phyloP scores from a whole-genome alignment of 2,113 vertebrate genomes.

The Amia ocellicauda region DNA sequence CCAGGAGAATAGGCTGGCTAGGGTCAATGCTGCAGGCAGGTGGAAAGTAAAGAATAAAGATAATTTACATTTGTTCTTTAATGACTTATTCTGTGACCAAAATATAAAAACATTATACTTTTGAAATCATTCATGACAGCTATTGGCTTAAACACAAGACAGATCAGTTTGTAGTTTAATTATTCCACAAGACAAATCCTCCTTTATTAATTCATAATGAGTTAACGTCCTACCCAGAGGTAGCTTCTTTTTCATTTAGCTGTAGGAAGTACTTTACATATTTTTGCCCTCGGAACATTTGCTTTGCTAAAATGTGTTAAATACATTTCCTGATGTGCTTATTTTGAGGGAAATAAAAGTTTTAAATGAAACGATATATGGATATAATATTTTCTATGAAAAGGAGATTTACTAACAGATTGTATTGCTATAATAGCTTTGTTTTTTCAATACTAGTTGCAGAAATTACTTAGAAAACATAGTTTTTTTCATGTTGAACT shows the following conservation, averaged over 20 bases:
- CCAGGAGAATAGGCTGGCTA: conserved; percentile 36
- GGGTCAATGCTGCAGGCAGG: conserved; percentile 46
- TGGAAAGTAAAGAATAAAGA: conserved; percentile 17
- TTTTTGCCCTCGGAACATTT: neutral
- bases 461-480: no score
- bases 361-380: no score
- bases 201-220: conserved; percentile 35
- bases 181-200: conserved; percentile 43
- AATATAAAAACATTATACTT: conserved; percentile 55
- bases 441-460: no score
- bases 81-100: conserved; percentile 62
- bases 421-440: no score
- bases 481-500: no score
- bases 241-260: conserved; percentile 9
- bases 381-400: no score
- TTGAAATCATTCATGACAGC: conserved; percentile 59
- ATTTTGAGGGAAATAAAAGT: no score
- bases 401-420: no score
- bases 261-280: neutral
- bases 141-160: conserved; percentile 42
- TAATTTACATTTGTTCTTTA: conserved; percentile 52
- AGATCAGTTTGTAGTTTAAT: conserved; percentile 27
- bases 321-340: no score
- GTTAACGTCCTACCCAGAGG: conserved; percentile 7
- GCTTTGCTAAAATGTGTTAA: no score